Percentiles rank a stretch among this genome's conserved stretches.
Conservation (phyloP, 1,140 invertebrate genomes). For the Solenopsis invicta region DNA sequence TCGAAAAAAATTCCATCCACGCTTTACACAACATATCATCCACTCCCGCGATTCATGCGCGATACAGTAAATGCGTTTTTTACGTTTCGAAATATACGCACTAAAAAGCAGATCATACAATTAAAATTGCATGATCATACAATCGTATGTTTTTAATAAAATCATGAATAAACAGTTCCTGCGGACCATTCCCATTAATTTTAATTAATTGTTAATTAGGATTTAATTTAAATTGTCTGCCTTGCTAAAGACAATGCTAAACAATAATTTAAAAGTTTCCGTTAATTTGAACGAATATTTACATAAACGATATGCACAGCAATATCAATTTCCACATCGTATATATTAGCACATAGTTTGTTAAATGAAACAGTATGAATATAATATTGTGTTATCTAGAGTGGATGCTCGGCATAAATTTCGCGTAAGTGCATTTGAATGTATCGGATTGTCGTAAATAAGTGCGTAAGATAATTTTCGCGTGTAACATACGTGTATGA, state of each 20-base stretch:
- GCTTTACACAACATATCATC: conserved; percentile 32
- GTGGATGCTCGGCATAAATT: neutral
- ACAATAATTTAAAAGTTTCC: neutral
- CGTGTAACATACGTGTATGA: conserved; percentile 16
- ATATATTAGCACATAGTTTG: too few species aligned
- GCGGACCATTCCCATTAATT: neutral
- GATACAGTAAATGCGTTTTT: neutral
- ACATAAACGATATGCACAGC: neutral
- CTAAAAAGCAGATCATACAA: conserved; percentile 10
- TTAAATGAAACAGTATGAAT: neutral
- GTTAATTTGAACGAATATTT: neutral
- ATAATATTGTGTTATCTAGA: neutral
- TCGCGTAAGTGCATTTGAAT: conserved; percentile 16
- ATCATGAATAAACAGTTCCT: neutral
- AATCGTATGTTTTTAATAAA: neutral
- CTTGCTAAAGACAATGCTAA: neutral
- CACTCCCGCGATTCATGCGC: conserved; percentile 40
- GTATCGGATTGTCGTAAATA: conserved; percentile 20
- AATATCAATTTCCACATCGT: neutral
- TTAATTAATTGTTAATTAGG: conserved; percentile 1
- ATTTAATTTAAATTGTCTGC: neutral
- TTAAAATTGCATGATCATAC: neutral
- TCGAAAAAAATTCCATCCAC: conserved; percentile 61
- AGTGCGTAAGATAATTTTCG: neutral
- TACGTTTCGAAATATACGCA: neutral